Conservation (phyloP, 2,888 invertebrate genomes). For the Diploptera punctata region DNA sequence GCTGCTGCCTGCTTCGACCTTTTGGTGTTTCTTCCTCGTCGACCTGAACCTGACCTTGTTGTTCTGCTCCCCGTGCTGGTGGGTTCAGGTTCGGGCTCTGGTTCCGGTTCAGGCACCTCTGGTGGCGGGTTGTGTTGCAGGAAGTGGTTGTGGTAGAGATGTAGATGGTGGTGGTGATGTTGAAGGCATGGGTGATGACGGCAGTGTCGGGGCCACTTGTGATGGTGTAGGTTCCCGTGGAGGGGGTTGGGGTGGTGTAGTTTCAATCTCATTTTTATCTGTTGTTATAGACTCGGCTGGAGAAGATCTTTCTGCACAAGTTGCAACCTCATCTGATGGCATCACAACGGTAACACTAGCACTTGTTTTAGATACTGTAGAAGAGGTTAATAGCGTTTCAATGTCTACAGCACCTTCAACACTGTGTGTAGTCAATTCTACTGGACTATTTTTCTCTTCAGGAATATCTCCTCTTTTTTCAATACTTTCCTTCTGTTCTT, state of each 20-base stretch:
- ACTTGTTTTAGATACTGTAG: slow-evolving; percentile 36
- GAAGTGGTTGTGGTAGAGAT: slow-evolving; percentile 41
- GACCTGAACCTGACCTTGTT: slow-evolving; percentile 48
- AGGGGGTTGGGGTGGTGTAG: slow-evolving; percentile 8
- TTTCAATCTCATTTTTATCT: background rate
- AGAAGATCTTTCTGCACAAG: background rate
- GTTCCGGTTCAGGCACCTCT: background rate
- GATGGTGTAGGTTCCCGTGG: slow-evolving; percentile 24
- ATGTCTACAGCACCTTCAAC: slow-evolving; percentile 36
- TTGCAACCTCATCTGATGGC: slow-evolving; percentile 14
- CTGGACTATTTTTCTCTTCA: slow-evolving; percentile 27
- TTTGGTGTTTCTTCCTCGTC: slow-evolving; percentile 52
- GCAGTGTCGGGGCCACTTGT: slow-evolving; percentile 48
- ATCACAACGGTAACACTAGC: slow-evolving; percentile 17
- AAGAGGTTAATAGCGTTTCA: slow-evolving; percentile 34
- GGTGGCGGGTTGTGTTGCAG: background rate
- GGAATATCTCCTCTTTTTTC: slow-evolving; percentile 18
- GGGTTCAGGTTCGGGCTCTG: slow-evolving; percentile 40
- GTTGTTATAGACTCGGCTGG: background rate
- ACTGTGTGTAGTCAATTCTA: background rate
- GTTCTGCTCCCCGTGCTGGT: slow-evolving; percentile 46
- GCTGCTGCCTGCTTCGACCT: slow-evolving; percentile 47
- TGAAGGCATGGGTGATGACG: background rate
- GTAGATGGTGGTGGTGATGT: slow-evolving; percentile 39
- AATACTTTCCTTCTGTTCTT: slow-evolving; percentile 20